These are phyloP conservation scores for Myotis findleyi DNA, from an alignment of 2,797 vertebrate species.

Conservation along the genomic window DNA sequence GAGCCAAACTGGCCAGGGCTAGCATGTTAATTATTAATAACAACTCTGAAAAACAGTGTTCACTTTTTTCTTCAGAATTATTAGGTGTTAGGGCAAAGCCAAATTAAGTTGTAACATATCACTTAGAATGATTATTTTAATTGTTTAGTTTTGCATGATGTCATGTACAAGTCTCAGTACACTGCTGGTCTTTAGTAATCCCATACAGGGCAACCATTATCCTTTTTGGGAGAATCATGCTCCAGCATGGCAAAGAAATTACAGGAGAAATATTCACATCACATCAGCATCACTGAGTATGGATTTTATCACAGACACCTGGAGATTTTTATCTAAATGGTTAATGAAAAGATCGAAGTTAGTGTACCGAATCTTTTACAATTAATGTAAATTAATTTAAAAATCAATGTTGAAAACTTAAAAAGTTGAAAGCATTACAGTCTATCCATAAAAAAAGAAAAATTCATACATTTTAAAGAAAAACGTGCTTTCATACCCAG, in stretches of 20 bases:
- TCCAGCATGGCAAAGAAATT: not conserved
- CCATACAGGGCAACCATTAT: not conserved
- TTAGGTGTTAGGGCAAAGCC: not conserved
- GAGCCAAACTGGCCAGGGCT: no score
- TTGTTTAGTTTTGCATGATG: not conserved
- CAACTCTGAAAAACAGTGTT: not conserved
- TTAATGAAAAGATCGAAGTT: slow-evolving; percentile 21
- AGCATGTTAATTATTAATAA: not conserved
- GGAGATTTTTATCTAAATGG: not conserved
- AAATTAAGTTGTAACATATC: not conserved
- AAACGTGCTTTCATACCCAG: not conserved
- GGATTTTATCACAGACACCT: slow-evolving; percentile 15
- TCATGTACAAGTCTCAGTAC: not conserved
- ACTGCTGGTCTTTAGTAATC: not conserved
- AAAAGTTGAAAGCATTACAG: not conserved
- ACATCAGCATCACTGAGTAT: not conserved
- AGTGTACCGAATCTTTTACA: not conserved
- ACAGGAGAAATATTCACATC: not conserved
- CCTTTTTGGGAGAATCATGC: not conserved
- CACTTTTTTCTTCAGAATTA: not conserved
- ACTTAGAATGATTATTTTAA: not conserved
- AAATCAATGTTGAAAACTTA: slow-evolving; percentile 13
- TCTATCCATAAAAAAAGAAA: slow-evolving; percentile 10
- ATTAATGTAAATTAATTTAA: slow-evolving; percentile 53
- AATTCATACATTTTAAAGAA: not conserved